Evolutionary conservation across 2,113 vertebrate genomes (phyloP).

Genomic region (Rhinolophus sinicus): DNA sequence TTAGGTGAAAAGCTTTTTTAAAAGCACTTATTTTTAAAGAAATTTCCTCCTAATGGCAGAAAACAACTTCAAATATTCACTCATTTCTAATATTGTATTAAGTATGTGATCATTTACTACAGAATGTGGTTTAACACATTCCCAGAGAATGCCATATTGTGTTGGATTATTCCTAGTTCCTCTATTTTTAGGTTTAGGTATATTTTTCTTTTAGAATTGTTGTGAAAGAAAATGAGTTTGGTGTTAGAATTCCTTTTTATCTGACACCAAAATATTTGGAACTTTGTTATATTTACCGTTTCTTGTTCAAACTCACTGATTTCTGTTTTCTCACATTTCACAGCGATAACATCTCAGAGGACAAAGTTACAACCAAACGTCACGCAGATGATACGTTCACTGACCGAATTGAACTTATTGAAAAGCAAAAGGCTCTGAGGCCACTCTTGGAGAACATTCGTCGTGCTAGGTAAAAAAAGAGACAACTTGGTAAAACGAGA

Average conservation of each 20-base stretch:
- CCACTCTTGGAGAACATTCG: too few relatives aligned
- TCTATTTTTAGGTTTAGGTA: background rate
- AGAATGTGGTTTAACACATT: background rate
- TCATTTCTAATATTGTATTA: background rate
- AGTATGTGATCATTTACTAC: background rate
- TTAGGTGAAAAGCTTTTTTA: background rate
- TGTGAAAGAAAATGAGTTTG: background rate
- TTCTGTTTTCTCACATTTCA: background rate
- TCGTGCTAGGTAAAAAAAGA: slow-evolving; percentile 83
- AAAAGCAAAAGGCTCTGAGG: too few relatives aligned
- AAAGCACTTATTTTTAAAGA: background rate
- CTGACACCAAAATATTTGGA: background rate
- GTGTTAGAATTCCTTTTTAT: background rate
- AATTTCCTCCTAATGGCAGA: background rate
- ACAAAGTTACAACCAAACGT: slow-evolving; percentile 91
- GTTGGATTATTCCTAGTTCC: background rate
- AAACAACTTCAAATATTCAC: background rate
- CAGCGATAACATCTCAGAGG: slow-evolving; percentile 89
- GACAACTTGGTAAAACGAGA: background rate
- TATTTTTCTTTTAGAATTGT: background rate
- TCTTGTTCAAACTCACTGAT: background rate
- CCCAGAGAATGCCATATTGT: background rate
- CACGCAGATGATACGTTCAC: slow-evolving; percentile 92
- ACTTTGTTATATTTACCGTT: background rate
- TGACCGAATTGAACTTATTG: too few relatives aligned